A percentile compares a stretch with the other conserved stretches of the same genome.
Conservation (phyloP, 2,113 vertebrate species). For the Ramphastos sulfuratus region DNA sequence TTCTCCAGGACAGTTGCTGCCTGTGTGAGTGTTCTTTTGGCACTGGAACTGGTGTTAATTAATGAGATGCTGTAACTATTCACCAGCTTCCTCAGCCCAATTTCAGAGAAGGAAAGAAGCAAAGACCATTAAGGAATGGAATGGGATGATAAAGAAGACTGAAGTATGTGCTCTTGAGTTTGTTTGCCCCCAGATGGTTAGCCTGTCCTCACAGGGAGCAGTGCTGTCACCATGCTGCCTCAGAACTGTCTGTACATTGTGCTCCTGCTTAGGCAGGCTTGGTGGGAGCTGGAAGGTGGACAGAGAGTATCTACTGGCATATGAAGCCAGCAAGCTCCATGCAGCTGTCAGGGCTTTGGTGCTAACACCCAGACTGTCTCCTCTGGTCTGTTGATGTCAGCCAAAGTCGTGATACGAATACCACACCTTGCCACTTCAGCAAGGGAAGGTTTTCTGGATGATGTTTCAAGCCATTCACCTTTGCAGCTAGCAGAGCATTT, state of each 20-base stretch:
- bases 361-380: neutral
- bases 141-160: neutral
- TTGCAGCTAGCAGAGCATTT: neutral
- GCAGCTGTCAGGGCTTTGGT: neutral
- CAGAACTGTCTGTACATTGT: neutral
- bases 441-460: neutral
- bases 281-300: neutral
- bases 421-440: neutral
- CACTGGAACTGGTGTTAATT: constrained; percentile 55
- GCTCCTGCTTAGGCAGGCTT: constrained; percentile 10
- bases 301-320: neutral
- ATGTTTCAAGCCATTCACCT: neutral
- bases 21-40: constrained; percentile 36
- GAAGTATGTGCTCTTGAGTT: constrained; percentile 9
- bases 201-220: neutral
- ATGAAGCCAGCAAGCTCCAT: neutral
- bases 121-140: constrained; percentile 41
- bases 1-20: constrained; percentile 21
- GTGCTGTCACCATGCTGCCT: neutral
- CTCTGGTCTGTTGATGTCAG: neutral
- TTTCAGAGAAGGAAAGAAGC: constrained; percentile 58
- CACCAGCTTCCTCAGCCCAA: constrained; percentile 50
- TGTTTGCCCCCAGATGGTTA: constrained; percentile 4
- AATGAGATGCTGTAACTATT: constrained; percentile 58
- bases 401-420: neutral